These are phyloP conservation scores for Mellivora capensis DNA, from an alignment of 2,113 vertebrate species.

Conservation along the genomic window DNA sequence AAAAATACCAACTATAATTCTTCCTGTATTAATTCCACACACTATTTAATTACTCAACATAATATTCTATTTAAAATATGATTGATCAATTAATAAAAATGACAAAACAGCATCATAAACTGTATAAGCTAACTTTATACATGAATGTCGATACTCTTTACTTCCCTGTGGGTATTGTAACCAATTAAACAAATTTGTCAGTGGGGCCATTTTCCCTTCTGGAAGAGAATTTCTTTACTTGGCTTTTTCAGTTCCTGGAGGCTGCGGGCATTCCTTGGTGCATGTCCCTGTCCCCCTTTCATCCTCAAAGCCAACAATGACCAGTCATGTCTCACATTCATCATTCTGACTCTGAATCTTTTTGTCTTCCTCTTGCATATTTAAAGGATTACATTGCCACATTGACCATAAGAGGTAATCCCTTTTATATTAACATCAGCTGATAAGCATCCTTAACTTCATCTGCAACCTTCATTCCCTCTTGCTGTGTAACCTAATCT, in stretches of 20 bases:
- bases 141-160: not conserved
- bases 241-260: not conserved
- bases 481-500: not conserved
- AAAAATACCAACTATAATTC: not conserved
- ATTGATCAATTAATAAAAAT: not conserved
- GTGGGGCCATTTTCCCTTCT: not conserved
- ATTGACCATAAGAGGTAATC: not conserved
- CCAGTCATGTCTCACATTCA: not conserved
- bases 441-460: not conserved
- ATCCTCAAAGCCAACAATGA: not conserved
- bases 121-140: not conserved
- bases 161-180: not conserved
- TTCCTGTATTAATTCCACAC: not conserved
- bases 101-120: not conserved
- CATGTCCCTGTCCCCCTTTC: fast-evolving
- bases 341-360: not conserved
- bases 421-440: not conserved
- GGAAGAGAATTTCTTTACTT: not conserved
- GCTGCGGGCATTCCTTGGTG: not conserved
- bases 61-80: not conserved
- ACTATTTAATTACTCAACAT: not conserved
- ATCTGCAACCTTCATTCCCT: not conserved
- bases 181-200: not conserved
- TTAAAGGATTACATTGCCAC: not conserved
- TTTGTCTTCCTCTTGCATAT: not conserved